These are phyloP conservation scores for Scopus umbretta DNA, from an alignment of 2,113 vertebrate species.

Conservation along the genomic window DNA sequence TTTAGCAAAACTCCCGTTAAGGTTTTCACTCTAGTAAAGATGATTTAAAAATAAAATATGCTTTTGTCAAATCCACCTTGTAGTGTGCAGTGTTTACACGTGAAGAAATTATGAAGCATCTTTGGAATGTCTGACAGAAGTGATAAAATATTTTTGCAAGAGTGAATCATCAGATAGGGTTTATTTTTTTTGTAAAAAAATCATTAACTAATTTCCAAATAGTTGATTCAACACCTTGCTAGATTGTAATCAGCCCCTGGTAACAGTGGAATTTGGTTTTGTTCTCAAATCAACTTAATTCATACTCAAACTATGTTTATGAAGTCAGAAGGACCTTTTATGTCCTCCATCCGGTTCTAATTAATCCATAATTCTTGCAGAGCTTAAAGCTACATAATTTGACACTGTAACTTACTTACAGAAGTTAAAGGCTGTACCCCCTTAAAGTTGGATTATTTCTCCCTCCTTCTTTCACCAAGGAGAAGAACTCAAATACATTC, in stretches of 20 bases:
- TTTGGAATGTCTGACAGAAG: neutral
- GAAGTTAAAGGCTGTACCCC: neutral
- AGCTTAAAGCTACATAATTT: neutral
- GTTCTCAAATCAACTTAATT: neutral
- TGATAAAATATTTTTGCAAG: neutral
- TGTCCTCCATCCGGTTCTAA: neutral
- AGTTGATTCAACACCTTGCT: neutral
- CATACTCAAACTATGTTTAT: neutral
- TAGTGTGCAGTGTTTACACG: neutral
- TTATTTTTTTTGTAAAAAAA: neutral
- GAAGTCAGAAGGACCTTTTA: neutral
- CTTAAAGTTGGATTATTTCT: neutral
- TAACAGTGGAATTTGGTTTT: neutral
- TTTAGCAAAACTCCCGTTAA: conserved; percentile 35
- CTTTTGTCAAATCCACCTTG: conserved; percentile 2
- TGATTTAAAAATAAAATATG: conserved; percentile 36
- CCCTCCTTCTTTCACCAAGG: neutral
- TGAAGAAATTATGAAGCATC: neutral
- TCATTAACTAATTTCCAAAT: neutral
- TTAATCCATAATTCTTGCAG: neutral
- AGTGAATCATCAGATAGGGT: neutral
- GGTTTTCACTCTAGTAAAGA: conserved; percentile 36
- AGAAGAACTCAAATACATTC: neutral
- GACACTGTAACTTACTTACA: neutral
- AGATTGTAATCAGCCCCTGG: neutral